Conservation (phyloP, 2,113 vertebrate species). For the Chaenocephalus aceratus region DNA sequence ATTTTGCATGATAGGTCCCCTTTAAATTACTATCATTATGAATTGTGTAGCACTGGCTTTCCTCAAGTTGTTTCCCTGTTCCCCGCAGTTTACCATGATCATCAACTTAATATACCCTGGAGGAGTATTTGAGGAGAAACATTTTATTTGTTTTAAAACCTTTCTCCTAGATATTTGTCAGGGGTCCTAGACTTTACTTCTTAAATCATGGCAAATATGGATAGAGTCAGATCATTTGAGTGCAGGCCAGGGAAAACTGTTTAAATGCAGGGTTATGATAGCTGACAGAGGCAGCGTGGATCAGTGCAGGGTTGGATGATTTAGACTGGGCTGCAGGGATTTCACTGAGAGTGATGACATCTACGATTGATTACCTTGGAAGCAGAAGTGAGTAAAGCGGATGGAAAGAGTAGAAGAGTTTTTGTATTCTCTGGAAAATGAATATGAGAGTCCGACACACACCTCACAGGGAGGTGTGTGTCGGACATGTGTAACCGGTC, state of each 20-base stretch:
- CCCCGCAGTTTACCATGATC: not conserved
- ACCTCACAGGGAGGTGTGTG: not conserved
- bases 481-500: not conserved
- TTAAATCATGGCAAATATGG: not conserved
- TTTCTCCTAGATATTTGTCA: not conserved
- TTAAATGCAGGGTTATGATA: too few species aligned
- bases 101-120: slow-evolving; percentile 2
- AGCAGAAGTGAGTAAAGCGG: not conserved
- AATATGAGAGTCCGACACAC: not conserved
- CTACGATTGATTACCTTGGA: not conserved
- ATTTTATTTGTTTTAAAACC: not conserved
- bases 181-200: not conserved
- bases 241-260: not conserved
- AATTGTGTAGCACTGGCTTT: not conserved
- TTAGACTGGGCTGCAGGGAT: not conserved
- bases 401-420: not conserved
- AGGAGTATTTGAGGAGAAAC: not conserved
- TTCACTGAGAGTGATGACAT: not conserved
- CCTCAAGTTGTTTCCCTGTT: too few species aligned
- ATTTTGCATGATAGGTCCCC: too few species aligned
- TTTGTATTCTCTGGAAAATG: not conserved
- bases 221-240: too few species aligned
- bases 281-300: too few species aligned
- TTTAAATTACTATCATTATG: not conserved
- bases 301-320: not conserved